These are phyloP conservation scores for Dasyprocta punctata DNA, from an alignment of 2,113 vertebrate genomes.

Conservation along the genomic window DNA sequence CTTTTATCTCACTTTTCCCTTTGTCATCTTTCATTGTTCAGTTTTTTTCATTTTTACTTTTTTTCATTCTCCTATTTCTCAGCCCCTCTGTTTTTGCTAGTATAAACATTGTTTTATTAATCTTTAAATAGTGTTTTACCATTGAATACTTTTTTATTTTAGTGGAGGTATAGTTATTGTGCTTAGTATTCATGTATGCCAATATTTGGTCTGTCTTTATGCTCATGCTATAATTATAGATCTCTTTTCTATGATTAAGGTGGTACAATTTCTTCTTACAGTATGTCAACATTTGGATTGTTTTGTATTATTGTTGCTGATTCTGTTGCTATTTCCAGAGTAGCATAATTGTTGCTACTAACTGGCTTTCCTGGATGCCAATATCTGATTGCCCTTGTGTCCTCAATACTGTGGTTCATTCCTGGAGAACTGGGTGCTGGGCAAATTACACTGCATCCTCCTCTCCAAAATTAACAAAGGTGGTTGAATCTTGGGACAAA, in stretches of 20 bases:
- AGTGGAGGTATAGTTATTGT: not conserved
- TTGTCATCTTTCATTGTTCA: not conserved
- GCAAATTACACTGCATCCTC: not conserved
- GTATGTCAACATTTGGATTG: not conserved
- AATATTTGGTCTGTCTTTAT: not conserved
- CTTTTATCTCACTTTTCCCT: not conserved
- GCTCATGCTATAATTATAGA: not conserved
- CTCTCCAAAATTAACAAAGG: not conserved
- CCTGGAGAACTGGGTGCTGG: not conserved
- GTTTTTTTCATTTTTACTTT: not conserved
- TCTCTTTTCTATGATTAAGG: not conserved
- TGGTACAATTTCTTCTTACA: not conserved
- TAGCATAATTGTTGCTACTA: not conserved
- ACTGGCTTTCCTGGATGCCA: not conserved
- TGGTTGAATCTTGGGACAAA: not conserved
- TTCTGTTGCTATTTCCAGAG: not conserved
- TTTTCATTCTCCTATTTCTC: not conserved
- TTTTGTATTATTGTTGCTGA: not conserved
- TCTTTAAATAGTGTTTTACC: not conserved
- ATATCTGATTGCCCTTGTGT: not conserved
- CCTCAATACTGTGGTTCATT: not conserved
- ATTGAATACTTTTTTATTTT: not conserved
- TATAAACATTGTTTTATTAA: not conserved
- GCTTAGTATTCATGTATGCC: not conserved
- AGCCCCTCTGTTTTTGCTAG: not conserved